Base-by-base conservation (phyloP, 2,797 vertebrate species). In the Nannoperca australis region DNA sequence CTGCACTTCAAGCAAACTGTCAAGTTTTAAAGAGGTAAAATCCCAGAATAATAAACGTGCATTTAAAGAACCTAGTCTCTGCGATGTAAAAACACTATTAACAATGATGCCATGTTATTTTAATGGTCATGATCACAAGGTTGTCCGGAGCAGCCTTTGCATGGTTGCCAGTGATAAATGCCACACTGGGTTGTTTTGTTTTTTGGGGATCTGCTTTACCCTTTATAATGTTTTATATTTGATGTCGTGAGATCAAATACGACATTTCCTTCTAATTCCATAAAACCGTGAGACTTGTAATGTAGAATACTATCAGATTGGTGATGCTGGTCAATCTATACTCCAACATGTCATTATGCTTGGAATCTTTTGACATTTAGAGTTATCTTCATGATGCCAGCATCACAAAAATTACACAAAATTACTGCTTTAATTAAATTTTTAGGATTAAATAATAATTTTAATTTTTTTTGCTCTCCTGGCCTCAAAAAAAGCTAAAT, bases 281-380 rank as follows among this genome's bases (percentile, higher is more conserved):
- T 32, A 4, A 42, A 17, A 42, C 14, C 2, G n/a, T 22, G 56
- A 14, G 15, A 20, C 15, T 14, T 12, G 42, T 64, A 18, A 53
- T 18, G 71, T 9, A 36, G 20, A 51, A 44, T 34, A 7, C 38
- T 11, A 6, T 59, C 44, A 51, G 34, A 74, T 18, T 36, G 24
- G 7, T 53, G 72, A 65, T 60, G 20, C n/a, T 44, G 51, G 13
- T 22, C 22, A 50, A 36, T 66, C 50, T 17, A 14, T 27, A 24
- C 8, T 38, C 44, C 58, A 5, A 15, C 9, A 2, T 34, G 14
- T 70, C 53, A 70, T 49, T 55, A 34, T 15, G 3, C 40, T 55
- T 74, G 70, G 47, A 82, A 55, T 60, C 49, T 12, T 59, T 32
- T 1, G 45, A 73, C 58, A 73, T 78, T 64, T n/a, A n/a, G n/a